phyloP scores from a whole-genome alignment of 2,888 invertebrate species.

The Lobophora halterata region DNA sequence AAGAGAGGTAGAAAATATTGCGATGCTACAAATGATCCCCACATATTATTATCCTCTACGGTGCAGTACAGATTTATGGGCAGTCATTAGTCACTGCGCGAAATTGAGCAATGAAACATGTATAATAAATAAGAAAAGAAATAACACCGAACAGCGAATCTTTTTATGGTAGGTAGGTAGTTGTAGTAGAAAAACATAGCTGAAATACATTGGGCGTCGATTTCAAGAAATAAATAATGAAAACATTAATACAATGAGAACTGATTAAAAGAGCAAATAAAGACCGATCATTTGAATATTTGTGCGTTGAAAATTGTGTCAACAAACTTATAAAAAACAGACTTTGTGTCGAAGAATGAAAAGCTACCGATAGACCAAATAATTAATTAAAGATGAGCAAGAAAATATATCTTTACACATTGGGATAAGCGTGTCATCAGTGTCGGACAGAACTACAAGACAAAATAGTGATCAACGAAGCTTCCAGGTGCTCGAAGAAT shows the following conservation, averaged over 20 bases:
- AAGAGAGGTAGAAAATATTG: slow-evolving; percentile 51
- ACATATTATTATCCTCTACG: slow-evolving; percentile 69
- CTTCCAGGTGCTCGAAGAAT: slow-evolving; percentile 70
- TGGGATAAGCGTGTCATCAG: slow-evolving; percentile 9
- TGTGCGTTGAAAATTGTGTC: too few species aligned
- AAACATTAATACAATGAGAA: too few species aligned
- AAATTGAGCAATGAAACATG: slow-evolving; percentile 72
- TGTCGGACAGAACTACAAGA: slow-evolving; percentile 18
- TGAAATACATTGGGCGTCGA: background rate
- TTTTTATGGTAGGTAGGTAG: slow-evolving; percentile 17
- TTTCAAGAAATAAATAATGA: background rate
- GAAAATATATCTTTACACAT: too few species aligned
- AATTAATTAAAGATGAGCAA: too few species aligned
- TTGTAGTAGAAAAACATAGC: background rate
- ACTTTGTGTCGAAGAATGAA: too few species aligned
- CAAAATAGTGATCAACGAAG: slow-evolving; percentile 44
- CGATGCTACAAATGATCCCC: slow-evolving; percentile 59
- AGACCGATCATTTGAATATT: too few species aligned
- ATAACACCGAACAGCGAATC: slow-evolving; percentile 52
- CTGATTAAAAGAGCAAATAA: too few species aligned
- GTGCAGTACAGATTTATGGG: slow-evolving; percentile 72
- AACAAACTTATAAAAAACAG: too few species aligned
- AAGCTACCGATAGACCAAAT: too few species aligned
- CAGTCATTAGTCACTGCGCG: slow-evolving; percentile 72
- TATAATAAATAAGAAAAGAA: slow-evolving; percentile 72